phyloP scores from a whole-genome alignment of 2,797 vertebrate species.

The Synaphobranchus kaupii region DNA sequence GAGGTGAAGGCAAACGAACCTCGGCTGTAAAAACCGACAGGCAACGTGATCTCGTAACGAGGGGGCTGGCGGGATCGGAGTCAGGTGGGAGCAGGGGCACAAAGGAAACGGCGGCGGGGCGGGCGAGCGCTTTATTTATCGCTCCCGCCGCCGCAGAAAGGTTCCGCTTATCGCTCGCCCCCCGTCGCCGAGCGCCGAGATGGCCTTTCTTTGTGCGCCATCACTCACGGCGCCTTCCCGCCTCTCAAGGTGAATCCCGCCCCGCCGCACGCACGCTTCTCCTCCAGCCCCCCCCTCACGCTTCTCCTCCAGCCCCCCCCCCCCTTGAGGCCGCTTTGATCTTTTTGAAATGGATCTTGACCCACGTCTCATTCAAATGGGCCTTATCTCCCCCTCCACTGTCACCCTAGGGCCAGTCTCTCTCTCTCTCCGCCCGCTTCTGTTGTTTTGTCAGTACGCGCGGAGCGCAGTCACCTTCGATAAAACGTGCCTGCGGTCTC shows the following conservation, averaged over 20 bases:
- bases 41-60: neutral
- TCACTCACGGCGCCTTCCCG: neutral
- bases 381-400: neutral
- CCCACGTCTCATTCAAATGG: slow-evolving; percentile 9
- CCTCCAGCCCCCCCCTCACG: neutral
- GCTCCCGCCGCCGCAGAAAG: neutral
- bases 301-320: too few relatives aligned
- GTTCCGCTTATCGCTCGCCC: neutral
- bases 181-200: neutral
- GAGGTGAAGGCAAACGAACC: neutral
- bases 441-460: slow-evolving; percentile 3
- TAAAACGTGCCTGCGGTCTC: neutral
- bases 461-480: neutral
- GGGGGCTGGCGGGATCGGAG: neutral
- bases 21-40: neutral
- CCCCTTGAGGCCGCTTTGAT: neutral
- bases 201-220: slow-evolving; percentile 3
- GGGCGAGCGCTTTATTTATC: neutral
- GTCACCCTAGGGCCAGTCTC: neutral
- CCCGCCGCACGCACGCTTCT: too few relatives aligned
- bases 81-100: neutral
- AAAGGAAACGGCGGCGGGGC: neutral
- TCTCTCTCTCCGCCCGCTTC: neutral
- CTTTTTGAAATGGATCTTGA: slow-evolving; percentile 15
- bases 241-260: neutral